phyloP scores from a whole-genome alignment of 2,797 vertebrate genomes.

The Scolopax rusticola region DNA sequence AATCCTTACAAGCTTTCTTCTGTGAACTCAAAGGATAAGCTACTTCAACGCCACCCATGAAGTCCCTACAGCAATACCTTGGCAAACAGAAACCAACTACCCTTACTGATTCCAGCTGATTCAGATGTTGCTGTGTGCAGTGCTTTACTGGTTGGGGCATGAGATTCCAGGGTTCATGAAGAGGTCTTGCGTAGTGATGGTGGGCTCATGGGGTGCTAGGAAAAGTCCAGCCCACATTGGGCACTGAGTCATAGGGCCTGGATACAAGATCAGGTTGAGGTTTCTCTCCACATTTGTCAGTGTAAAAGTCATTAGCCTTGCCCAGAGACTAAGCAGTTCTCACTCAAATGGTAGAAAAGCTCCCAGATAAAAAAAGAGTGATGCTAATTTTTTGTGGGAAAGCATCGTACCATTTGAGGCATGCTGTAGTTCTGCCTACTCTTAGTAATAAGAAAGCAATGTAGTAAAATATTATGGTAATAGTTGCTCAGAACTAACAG shows the following conservation, averaged over 20 bases:
- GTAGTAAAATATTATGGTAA: constrained; percentile 29
- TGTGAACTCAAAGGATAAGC: neutral
- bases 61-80: neutral
- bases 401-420: rapidly evolving
- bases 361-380: neutral
- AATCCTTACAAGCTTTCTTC: neutral
- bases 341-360: neutral
- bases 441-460: neutral
- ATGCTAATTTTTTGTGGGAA: constrained; percentile 39
- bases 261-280: neutral
- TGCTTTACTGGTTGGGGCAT: neutral
- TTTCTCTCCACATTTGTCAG: neutral
- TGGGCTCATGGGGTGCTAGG: neutral
- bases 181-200: neutral
- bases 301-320: neutral
- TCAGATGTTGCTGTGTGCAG: neutral
- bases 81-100: neutral
- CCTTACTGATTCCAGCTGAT: neutral
- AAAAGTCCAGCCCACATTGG: neutral
- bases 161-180: neutral
- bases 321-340: neutral
- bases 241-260: neutral
- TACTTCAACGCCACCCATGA: neutral
- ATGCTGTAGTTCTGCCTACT: neutral
- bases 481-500: neutral